Percentiles rank a stretch among this genome's conserved stretches.
These are phyloP conservation scores for Girardinus metallicus DNA, from an alignment of 2,797 vertebrate genomes.

Conservation along the genomic window DNA sequence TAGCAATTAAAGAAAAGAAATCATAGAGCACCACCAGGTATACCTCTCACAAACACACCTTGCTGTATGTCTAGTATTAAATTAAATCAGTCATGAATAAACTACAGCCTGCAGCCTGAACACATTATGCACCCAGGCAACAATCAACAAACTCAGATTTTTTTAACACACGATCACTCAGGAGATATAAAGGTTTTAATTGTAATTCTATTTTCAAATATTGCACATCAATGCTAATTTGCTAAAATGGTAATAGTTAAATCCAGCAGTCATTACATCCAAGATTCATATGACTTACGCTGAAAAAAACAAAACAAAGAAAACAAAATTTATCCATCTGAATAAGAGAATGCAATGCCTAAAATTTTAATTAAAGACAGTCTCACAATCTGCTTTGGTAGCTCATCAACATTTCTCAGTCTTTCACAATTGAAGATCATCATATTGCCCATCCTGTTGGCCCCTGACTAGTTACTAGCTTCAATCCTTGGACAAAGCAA, in stretches of 20 bases:
- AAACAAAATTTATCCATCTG: background rate
- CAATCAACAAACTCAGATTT: background rate
- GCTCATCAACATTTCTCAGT: background rate
- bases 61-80: background rate
- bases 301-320: background rate
- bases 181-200: background rate
- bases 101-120: background rate
- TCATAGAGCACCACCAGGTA: background rate
- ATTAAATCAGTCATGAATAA: background rate
- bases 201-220: background rate
- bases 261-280: background rate
- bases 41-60: background rate
- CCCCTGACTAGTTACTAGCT: background rate
- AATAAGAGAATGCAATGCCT: background rate
- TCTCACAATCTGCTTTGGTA: background rate
- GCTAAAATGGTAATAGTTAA: background rate
- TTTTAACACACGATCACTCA: background rate
- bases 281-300: background rate
- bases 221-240: background rate
- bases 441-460: background rate
- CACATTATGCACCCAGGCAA: background rate
- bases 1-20: background rate
- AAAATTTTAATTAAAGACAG: background rate
- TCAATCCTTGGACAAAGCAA: background rate
- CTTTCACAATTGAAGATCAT: background rate